These are phyloP conservation scores for Synaphobranchus kaupii DNA, from an alignment of 2,797 vertebrate species.

Conservation along the genomic window DNA sequence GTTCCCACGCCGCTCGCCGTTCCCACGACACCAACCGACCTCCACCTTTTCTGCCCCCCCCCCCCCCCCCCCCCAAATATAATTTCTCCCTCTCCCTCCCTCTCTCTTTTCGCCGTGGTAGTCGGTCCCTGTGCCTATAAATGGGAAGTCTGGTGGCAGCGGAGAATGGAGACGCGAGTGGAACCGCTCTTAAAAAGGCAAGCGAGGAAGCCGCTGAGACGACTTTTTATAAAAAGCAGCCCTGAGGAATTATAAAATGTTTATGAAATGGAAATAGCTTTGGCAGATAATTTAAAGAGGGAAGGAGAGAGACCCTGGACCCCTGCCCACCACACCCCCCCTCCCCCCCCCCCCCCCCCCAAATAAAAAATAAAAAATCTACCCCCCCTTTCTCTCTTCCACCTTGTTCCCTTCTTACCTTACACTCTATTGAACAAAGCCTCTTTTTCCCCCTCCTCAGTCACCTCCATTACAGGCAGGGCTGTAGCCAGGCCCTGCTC, in stretches of 20 bases:
- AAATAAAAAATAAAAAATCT: too few relatives aligned
- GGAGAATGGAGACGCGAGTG: slow-evolving; percentile 38
- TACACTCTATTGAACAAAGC: slow-evolving; percentile 15
- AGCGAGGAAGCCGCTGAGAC: slow-evolving; percentile 39
- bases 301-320: slow-evolving; percentile 27
- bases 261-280: slow-evolving; percentile 58
- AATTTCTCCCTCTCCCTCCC: slow-evolving; percentile 34
- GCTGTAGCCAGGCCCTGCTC: background rate
- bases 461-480: background rate
- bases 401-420: slow-evolving; percentile 9
- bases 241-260: slow-evolving; percentile 58
- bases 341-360: background rate
- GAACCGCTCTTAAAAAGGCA: slow-evolving; percentile 64
- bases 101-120: slow-evolving; percentile 39
- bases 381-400: background rate
- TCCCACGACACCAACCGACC: slow-evolving; percentile 64
- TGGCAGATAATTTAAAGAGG: slow-evolving; percentile 43
- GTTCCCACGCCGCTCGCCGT: slow-evolving; percentile 59
- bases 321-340: background rate
- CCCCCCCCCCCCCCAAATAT: slow-evolving; percentile 37
- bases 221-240: slow-evolving; percentile 57
- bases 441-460: background rate
- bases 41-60: slow-evolving; percentile 41
- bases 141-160: slow-evolving; percentile 61
- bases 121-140: slow-evolving; percentile 55